Conservation (phyloP, 2,888 invertebrate species). For the Brachyopa scutellaris region DNA sequence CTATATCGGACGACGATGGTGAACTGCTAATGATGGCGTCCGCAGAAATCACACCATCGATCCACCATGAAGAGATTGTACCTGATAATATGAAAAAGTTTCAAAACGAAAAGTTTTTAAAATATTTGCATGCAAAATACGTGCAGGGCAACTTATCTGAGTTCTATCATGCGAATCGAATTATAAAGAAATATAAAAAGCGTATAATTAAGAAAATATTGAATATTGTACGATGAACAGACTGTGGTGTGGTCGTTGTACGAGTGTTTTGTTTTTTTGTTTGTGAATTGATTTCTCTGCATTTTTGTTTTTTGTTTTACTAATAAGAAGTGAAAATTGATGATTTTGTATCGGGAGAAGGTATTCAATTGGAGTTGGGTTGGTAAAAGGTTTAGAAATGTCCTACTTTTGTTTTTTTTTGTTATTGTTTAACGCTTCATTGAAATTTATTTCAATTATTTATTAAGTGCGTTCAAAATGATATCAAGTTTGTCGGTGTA, state of each 20-base stretch:
- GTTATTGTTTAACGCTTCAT: no score
- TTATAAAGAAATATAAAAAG: conserved; percentile 79
- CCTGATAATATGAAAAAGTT: conserved; percentile 78
- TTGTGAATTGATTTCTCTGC: not conserved
- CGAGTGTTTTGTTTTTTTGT: no score
- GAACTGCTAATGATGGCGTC: conserved; percentile 44
- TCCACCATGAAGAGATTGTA: conserved; percentile 81
- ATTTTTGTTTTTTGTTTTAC: not conserved
- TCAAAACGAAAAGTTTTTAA: conserved; percentile 78
- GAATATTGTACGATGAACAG: conserved; percentile 64
- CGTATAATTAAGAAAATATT: conserved; percentile 73
- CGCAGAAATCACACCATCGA: conserved; percentile 72
- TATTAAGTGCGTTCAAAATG: no score
- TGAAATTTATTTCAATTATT: no score
- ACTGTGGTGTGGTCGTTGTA: not conserved
- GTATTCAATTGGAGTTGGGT: no score
- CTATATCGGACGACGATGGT: conserved; percentile 9
- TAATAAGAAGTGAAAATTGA: no score
- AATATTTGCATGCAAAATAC: conserved; percentile 80
- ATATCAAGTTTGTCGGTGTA: no score
- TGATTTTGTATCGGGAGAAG: no score
- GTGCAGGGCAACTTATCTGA: conserved; percentile 79
- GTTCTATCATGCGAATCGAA: conserved; percentile 79
- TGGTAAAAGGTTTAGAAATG: no score
- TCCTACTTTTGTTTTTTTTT: no score